phyloP scores from a whole-genome alignment of 2,888 invertebrate genomes.

The Morinoia aosen region DNA sequence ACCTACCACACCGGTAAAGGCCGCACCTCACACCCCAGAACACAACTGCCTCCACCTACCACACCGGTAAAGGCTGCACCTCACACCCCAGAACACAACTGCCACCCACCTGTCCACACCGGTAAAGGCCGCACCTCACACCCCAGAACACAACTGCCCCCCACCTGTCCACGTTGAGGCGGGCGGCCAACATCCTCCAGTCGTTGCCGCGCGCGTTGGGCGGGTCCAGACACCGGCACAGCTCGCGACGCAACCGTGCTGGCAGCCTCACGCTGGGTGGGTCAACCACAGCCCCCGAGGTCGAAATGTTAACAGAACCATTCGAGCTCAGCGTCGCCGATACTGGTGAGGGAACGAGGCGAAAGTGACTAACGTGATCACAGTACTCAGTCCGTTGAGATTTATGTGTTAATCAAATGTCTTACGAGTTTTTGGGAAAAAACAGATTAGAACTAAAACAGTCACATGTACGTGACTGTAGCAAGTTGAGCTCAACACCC shows the following conservation, averaged over 20 bases:
- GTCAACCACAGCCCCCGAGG: conserved; percentile 52
- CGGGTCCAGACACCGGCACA: conserved; percentile 88
- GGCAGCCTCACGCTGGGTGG: conserved; percentile 1
- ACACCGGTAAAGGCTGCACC: no score
- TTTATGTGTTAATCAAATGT: no score
- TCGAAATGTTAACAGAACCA: conserved; percentile 69
- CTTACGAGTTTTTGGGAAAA: neutral
- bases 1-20: no score
- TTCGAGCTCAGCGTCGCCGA: conserved; percentile 70
- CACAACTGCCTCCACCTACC: no score
- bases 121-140: no score
- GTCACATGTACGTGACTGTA: neutral
- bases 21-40: no score
- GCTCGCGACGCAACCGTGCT: conserved; percentile 78
- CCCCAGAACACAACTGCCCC: no score
- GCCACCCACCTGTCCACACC: no score
- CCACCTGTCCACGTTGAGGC: conserved; percentile 85
- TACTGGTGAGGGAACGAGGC: neutral
- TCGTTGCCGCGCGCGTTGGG: conserved; percentile 92
- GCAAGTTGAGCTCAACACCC: no score
- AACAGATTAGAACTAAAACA: neutral
- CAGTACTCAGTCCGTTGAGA: neutral
- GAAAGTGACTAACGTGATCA: neutral
- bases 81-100: no score
- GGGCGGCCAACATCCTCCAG: conserved; percentile 83